Percentiles rank a stretch among this genome's conserved stretches.
Evolutionary conservation across 2,888 invertebrate genomes (phyloP).

Genomic region (Arenicola marina): DNA sequence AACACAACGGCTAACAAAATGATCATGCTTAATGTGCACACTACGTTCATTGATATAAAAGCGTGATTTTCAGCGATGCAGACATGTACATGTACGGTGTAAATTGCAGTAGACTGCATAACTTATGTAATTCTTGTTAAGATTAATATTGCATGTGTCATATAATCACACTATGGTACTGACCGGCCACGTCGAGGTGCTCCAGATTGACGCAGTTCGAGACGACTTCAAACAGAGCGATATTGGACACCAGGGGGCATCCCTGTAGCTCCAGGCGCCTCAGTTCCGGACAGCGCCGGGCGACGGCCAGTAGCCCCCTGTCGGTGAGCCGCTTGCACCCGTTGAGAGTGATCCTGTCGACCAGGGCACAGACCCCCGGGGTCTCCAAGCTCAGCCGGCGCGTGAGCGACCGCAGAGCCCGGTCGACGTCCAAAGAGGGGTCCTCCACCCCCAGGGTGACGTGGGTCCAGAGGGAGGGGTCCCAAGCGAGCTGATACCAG

Average conservation of each 20-base stretch:
- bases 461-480: conserved; percentile 76
- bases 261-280: conserved; percentile 80
- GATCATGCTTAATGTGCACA: too few relatives aligned
- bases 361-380: conserved; percentile 72
- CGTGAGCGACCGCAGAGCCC: conserved; percentile 67
- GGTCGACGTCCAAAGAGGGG: conserved; percentile 67
- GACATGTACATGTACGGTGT: too few relatives aligned
- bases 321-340: conserved; percentile 77
- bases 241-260: conserved; percentile 75
- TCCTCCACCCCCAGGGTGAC: conserved; percentile 68
- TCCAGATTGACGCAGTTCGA: conserved; percentile 80
- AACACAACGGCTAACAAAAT: too few relatives aligned
- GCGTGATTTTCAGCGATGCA: too few relatives aligned
- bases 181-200: conserved; percentile 77
- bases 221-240: conserved; percentile 77
- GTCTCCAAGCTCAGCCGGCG: conserved; percentile 71
- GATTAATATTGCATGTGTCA: too few relatives aligned
- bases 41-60: too few relatives aligned
- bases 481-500: conserved; percentile 79
- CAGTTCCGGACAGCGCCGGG: conserved; percentile 79
- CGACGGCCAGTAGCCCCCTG: conserved; percentile 75
- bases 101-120: too few relatives aligned
- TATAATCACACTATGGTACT: too few relatives aligned
- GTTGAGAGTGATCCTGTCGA: conserved; percentile 71
- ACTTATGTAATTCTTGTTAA: too few relatives aligned